Evolutionary conservation across 1,140 invertebrate species (phyloP).

Genomic region (Drosophila nannoptera): DNA sequence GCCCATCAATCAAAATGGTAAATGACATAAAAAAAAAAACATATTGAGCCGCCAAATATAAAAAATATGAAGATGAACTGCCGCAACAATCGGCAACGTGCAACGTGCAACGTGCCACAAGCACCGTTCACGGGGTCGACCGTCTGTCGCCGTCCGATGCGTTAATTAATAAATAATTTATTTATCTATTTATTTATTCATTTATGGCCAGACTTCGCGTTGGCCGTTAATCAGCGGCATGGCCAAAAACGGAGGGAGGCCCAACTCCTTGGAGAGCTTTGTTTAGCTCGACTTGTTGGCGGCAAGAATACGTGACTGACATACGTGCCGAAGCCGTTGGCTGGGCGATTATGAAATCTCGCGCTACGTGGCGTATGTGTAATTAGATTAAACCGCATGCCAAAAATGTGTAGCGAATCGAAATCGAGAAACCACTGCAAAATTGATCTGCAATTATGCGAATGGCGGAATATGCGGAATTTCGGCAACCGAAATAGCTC

Average conservation of each 20-base stretch:
- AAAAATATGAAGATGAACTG: slow-evolving; percentile 70
- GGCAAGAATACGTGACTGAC: slow-evolving; percentile 75
- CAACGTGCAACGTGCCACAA: slow-evolving; percentile 1
- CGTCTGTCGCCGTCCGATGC: slow-evolving; percentile 47
- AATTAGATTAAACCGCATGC: slow-evolving; percentile 76
- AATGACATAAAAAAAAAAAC: slow-evolving; percentile 32
- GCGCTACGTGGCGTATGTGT: slow-evolving; percentile 76
- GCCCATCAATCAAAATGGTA: slow-evolving; percentile 61
- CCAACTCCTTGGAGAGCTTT: slow-evolving; percentile 68
- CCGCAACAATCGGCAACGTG: slow-evolving; percentile 36
- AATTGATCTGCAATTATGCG: slow-evolving; percentile 74
- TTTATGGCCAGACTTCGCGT: slow-evolving; percentile 61
- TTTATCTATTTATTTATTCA: slow-evolving; percentile 66
- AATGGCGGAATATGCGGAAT: slow-evolving; percentile 51
- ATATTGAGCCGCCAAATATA: slow-evolving; percentile 52
- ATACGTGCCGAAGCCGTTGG: slow-evolving; percentile 45
- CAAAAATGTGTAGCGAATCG: slow-evolving; percentile 46
- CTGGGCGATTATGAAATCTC: slow-evolving; percentile 54
- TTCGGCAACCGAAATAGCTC: slow-evolving; percentile 47
- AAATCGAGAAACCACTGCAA: slow-evolving; percentile 50
- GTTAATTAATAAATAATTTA: slow-evolving; percentile 78
- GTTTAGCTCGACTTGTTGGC: slow-evolving; percentile 26
- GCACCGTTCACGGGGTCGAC: slow-evolving; percentile 11
- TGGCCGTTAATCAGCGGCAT: slow-evolving; percentile 69
- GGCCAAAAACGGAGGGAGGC: slow-evolving; percentile 47